These are phyloP conservation scores for Sander lucioperca DNA, from an alignment of 2,113 vertebrate species.

Conservation along the genomic window DNA sequence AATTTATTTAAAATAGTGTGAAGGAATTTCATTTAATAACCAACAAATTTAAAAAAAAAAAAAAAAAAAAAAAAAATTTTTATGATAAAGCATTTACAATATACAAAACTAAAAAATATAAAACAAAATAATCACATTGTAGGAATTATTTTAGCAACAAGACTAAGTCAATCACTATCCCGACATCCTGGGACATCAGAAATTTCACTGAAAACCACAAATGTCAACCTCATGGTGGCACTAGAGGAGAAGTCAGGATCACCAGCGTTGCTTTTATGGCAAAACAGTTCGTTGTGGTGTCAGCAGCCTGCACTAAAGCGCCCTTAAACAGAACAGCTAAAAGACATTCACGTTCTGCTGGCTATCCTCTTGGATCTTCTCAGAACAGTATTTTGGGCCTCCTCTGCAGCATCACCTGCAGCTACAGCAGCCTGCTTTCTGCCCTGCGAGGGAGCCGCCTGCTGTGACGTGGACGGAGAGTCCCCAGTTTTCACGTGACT, in stretches of 20 bases:
- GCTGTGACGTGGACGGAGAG: too few relatives aligned
- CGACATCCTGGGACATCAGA: too few relatives aligned
- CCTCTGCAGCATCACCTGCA: background rate
- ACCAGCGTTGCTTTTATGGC: too few relatives aligned
- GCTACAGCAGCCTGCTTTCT: background rate
- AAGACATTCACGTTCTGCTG: slow-evolving; percentile 29
- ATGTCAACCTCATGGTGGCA: too few relatives aligned
- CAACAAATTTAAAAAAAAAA: background rate
- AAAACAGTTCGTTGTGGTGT: too few relatives aligned
- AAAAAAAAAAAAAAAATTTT: too few relatives aligned
- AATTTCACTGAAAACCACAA: too few relatives aligned
- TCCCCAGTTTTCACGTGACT: background rate
- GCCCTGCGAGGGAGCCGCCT: background rate
- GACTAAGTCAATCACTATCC: too few relatives aligned
- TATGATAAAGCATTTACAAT: background rate
- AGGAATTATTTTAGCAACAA: background rate
- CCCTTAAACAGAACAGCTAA: background rate
- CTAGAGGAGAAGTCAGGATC: too few relatives aligned
- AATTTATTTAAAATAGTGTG: too few relatives aligned
- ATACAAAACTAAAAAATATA: fast-evolving
- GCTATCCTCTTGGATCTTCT: slow-evolving; percentile 78
- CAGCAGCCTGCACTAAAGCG: too few relatives aligned
- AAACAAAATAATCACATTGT: background rate
- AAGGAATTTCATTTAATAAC: background rate
- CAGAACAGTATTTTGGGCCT: background rate